Conservation (phyloP, 1,140 invertebrate genomes). For the Mylabris phalerata region DNA sequence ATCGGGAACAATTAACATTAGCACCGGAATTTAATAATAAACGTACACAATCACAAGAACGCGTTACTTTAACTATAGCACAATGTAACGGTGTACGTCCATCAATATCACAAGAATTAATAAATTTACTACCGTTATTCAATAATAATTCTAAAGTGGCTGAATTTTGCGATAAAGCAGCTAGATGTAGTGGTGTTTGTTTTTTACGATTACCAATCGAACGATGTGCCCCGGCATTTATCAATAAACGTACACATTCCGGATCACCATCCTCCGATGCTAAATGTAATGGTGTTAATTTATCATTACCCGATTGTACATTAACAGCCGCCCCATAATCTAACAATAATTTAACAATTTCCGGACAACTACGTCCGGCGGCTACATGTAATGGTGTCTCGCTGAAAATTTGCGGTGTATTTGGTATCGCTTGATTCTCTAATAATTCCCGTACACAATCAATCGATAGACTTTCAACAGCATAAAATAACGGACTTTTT, state of each 20-base stretch:
- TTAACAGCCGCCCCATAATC: conserved; percentile 67
- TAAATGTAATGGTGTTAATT: conserved; percentile 70
- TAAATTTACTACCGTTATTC: conserved; percentile 51
- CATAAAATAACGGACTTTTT: conserved; percentile 62
- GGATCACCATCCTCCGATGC: conserved; percentile 73
- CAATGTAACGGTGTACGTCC: conserved; percentile 71
- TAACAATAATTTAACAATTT: conserved; percentile 61
- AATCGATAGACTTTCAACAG: conserved; percentile 59
- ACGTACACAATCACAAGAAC: conserved; percentile 63
- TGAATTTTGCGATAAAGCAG: conserved; percentile 64
- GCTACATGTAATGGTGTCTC: conserved; percentile 80
- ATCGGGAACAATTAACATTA: conserved; percentile 68
- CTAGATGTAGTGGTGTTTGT: conserved; percentile 72
- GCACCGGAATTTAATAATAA: conserved; percentile 60
- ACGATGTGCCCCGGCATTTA: conserved; percentile 63
- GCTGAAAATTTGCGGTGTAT: conserved; percentile 73
- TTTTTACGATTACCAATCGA: conserved; percentile 61
- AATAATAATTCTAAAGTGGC: conserved; percentile 65
- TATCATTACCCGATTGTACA: conserved; percentile 58
- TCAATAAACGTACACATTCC: conserved; percentile 61
- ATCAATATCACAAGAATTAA: conserved; percentile 55
- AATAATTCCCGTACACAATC: conserved; percentile 63
- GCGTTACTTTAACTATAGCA: conserved; percentile 66
- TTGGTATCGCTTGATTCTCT: conserved; percentile 63
- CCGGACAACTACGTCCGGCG: conserved; percentile 60